These are phyloP conservation scores for Meles meles DNA, from an alignment of 2,113 vertebrate species.

Conservation along the genomic window DNA sequence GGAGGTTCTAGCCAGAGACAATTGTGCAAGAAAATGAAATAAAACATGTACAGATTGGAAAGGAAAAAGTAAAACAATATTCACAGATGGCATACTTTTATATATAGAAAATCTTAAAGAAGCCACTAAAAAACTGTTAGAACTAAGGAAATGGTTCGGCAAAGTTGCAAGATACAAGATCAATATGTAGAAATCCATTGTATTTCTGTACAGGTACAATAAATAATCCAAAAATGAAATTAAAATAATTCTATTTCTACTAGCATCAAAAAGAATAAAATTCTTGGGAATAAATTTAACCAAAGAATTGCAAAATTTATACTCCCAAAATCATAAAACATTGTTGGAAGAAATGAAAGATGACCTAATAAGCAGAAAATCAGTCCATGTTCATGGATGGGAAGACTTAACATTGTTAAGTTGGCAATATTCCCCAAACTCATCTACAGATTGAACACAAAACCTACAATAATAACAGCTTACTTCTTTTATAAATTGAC, in stretches of 20 bases:
- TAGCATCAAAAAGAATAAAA: neutral
- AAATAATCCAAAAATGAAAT: constrained; percentile 14
- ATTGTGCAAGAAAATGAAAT: neutral
- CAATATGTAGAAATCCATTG: neutral
- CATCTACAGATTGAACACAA: neutral
- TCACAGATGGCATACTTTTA: neutral
- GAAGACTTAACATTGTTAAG: neutral
- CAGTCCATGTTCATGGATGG: neutral
- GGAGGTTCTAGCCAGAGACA: neutral
- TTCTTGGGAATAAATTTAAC: constrained; percentile 13
- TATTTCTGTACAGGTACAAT: neutral
- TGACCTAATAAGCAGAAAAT: neutral
- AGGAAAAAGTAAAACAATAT: neutral
- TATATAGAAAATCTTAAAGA: neutral
- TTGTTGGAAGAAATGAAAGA: neutral
- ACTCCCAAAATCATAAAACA: neutral
- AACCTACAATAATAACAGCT: neutral
- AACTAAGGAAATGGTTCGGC: neutral
- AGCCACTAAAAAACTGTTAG: neutral
- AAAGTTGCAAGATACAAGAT: neutral
- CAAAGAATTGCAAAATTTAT: neutral
- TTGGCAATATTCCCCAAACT: neutral
- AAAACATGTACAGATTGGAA: neutral
- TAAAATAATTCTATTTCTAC: neutral
- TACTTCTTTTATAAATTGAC: neutral